Base-by-base conservation (phyloP, 2,797 vertebrate genomes). In the Danio choprae region DNA sequence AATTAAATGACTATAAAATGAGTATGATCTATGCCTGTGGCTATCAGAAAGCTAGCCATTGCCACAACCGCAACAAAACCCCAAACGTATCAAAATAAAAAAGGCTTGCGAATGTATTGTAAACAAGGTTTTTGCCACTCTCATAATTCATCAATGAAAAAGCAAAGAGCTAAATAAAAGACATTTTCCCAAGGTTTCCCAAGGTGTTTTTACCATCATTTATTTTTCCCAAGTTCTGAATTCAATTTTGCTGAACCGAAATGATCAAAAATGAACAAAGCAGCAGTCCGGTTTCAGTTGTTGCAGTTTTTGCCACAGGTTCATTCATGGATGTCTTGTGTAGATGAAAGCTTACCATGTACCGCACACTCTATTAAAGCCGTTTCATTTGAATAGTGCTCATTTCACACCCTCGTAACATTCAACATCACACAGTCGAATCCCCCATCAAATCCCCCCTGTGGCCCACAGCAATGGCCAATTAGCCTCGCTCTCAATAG, bases 1-100 rank as follows among this genome's bases (percentile, higher is more conserved):
- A 89, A 92, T 93, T 92, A 90, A 90, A 89, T 89, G 87, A 85
- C 87, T 89, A 90, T 89, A 86, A 86, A 90, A 88, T 87, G 62
- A 74, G 36, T 4, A 59, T 4, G n/a, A 53, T 15, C 62, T 62
- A 80, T 89, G 90, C 88, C 92, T 91, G 88, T 85, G 88, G 86
- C 77, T 85, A 80, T 70, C 79, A 82, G 88, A 86, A 89, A 87
- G 86, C 88, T 85, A 88, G 88, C 87, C 83, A 43, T 67, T 63
- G 83, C 89, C 87, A 65, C 89, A 80, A 80, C 79, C 83, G 9
- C 50, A 48, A 63, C 29, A 1, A 72, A 71, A 12, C 13, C 44
- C 53, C 40, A 53, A 46, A 11, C 41, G 38, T 22, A 51, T 40
- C 36, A 36, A 50, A 13, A 80, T 77, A 16, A 13, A 79, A 74